These are phyloP conservation scores for Hormaphis cornu DNA, from an alignment of 1,140 invertebrate species.

Conservation along the genomic window DNA sequence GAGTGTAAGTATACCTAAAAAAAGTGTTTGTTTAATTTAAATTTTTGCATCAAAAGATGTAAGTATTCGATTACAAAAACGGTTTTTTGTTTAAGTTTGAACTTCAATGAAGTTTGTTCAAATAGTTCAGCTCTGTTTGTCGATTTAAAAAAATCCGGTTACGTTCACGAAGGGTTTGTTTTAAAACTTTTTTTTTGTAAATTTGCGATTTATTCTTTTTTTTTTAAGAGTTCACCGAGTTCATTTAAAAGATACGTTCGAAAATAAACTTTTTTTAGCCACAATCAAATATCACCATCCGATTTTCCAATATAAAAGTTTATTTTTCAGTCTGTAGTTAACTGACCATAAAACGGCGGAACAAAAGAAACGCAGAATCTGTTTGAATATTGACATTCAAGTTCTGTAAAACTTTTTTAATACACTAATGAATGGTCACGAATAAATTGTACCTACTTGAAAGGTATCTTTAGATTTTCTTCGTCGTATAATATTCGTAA, in stretches of 20 bases:
- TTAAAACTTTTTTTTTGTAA: background rate
- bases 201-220: background rate
- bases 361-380: background rate
- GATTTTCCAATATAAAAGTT: slow-evolving; percentile 25
- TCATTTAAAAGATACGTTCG: background rate
- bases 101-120: too few relatives aligned
- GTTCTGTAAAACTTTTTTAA: slow-evolving; percentile 8
- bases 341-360: slow-evolving; percentile 23
- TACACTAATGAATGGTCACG: background rate
- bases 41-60: too few relatives aligned
- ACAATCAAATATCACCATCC: slow-evolving; percentile 4
- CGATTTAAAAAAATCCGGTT: background rate
- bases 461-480: too few relatives aligned
- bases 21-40: too few relatives aligned
- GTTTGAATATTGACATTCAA: background rate
- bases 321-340: background rate
- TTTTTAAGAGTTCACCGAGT: background rate
- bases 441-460: background rate
- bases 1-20: too few relatives aligned
- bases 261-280: slow-evolving; percentile 1
- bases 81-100: too few relatives aligned
- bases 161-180: background rate
- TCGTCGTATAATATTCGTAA: too few relatives aligned
- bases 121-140: too few relatives aligned
- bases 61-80: too few relatives aligned